Evolutionary conservation across 2,797 vertebrate species (phyloP).

Genomic region (Xiphorhynchus erythropygius): DNA sequence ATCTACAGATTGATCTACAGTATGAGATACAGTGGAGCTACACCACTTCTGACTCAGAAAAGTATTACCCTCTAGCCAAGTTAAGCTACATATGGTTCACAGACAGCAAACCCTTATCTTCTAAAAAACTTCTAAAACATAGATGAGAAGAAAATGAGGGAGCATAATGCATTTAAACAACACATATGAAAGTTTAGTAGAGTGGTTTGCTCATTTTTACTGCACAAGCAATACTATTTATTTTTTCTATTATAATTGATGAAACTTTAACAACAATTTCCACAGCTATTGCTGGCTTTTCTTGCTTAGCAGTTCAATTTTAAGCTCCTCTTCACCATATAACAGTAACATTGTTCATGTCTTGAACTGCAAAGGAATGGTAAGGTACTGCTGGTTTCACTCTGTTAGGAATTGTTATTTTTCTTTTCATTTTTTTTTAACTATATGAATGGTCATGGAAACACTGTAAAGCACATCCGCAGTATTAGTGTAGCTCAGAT

Average conservation of each 20-base stretch:
- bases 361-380: neutral
- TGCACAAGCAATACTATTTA: neutral
- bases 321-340: neutral
- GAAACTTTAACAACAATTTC: neutral
- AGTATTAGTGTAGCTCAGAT: neutral
- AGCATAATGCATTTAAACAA: neutral
- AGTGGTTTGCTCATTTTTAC: neutral
- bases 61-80: neutral
- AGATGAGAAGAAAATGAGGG: neutral
- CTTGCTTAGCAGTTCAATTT: neutral
- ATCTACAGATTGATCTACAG: neutral
- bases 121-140: neutral
- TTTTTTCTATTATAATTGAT: neutral
- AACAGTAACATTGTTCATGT: neutral
- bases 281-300: neutral
- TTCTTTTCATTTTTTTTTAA: neutral
- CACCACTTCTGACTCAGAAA: neutral
- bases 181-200: neutral
- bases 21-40: neutral
- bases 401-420: accelerated
- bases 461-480: neutral
- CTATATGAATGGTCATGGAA: neutral
- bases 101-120: neutral
- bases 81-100: neutral
- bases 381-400: neutral